Evolutionary conservation across 2,888 invertebrate genomes (phyloP).

Genomic region (Baronia brevicornis): DNA sequence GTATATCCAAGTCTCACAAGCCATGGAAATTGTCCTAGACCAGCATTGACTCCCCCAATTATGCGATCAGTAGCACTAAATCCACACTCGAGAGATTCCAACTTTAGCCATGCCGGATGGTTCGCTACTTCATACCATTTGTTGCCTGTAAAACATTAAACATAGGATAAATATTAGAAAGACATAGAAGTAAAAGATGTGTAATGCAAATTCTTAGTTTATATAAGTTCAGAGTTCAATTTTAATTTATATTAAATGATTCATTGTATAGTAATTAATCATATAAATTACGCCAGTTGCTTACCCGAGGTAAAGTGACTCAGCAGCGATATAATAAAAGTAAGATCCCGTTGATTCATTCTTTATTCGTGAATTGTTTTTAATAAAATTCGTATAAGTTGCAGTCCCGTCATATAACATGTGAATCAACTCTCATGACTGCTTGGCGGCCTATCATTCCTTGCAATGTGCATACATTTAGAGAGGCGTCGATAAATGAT

Average conservation of each 20-base stretch:
- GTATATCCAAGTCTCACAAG: constrained; percentile 74
- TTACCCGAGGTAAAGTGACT: constrained; percentile 5
- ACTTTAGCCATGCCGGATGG: constrained; percentile 63
- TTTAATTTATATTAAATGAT: no score
- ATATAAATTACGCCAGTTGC: not conserved
- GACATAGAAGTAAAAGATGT: not conserved
- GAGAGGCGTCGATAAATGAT: constrained; percentile 21
- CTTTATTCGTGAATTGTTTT: not conserved
- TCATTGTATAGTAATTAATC: not conserved
- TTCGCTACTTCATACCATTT: constrained; percentile 20
- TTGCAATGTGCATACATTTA: constrained; percentile 1
- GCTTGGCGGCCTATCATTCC: no score
- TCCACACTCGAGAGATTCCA: constrained; percentile 73
- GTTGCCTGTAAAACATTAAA: constrained; percentile 4
- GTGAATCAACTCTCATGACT: constrained; percentile 4
- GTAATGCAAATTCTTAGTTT: constrained; percentile 8
- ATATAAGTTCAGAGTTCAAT: no score
- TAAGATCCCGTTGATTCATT: constrained; percentile 4
- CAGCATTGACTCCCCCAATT: constrained; percentile 76
- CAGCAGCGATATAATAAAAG: not conserved
- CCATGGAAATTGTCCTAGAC: constrained; percentile 79
- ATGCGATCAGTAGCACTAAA: constrained; percentile 74
- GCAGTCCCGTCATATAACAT: no score
- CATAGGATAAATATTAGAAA: constrained; percentile 10
- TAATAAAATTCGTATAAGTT: no score